Conservation (phyloP, 2,888 invertebrate genomes). For the Dendrolimus houi region DNA sequence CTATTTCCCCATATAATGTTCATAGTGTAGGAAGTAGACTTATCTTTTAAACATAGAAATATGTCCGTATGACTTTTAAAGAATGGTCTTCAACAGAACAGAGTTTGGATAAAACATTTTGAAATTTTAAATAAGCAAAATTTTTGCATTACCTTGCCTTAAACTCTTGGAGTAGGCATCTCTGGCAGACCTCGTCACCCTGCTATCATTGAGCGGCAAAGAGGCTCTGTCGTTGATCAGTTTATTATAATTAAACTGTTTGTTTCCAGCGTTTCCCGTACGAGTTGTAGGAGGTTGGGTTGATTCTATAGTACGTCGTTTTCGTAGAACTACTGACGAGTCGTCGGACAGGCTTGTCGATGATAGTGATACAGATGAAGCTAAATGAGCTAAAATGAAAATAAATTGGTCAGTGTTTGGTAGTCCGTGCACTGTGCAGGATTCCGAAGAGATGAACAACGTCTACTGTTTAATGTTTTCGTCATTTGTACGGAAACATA, state of each 20-base stretch:
- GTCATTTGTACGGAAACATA: background rate
- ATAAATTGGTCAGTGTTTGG: too few relatives aligned
- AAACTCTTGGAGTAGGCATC: constrained; percentile 50
- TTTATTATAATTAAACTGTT: constrained; percentile 90
- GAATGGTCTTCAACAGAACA: too few relatives aligned
- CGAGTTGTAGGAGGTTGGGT: constrained; percentile 54
- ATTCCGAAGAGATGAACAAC: too few relatives aligned
- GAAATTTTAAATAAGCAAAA: too few relatives aligned
- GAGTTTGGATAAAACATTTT: too few relatives aligned
- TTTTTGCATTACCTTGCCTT: constrained; percentile 36
- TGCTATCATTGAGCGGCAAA: constrained; percentile 18
- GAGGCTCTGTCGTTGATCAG: constrained; percentile 81
- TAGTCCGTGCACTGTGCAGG: too few relatives aligned
- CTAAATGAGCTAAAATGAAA: background rate
- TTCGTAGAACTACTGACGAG: constrained; percentile 40
- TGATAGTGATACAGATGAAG: constrained; percentile 12
- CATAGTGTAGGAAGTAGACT: too few relatives aligned
- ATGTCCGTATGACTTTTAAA: too few relatives aligned
- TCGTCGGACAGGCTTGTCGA: constrained; percentile 38
- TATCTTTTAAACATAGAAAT: too few relatives aligned
- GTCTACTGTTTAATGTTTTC: background rate
- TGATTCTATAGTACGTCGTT: constrained; percentile 63
- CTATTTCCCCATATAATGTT: too few relatives aligned
- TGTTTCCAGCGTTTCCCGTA: constrained; percentile 57
- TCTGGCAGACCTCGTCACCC: constrained; percentile 35